Conservation (phyloP, 1,140 invertebrate species). For the Harpegnathos saltator region DNA sequence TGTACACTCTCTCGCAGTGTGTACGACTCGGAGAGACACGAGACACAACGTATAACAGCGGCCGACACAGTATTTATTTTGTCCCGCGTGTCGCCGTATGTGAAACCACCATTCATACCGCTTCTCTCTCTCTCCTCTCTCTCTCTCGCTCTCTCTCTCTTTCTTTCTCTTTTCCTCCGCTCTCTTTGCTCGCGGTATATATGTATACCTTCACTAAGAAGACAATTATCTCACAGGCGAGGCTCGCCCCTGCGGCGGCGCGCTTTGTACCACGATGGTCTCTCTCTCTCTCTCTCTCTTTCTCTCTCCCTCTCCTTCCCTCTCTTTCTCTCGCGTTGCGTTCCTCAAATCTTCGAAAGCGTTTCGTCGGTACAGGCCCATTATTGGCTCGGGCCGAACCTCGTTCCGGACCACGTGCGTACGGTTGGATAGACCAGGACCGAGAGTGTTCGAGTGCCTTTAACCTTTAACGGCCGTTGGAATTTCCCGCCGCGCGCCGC, state of each 20-base stretch:
- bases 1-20: constrained; percentile 26
- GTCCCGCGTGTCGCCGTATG: constrained; percentile 33
- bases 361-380: constrained; percentile 37
- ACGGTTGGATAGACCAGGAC: background rate
- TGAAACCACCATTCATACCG: constrained; percentile 48
- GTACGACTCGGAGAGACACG: constrained; percentile 35
- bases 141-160: too few species aligned
- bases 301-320: too few species aligned
- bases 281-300: constrained; percentile 42
- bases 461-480: background rate
- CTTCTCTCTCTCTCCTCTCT: too few species aligned
- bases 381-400: constrained; percentile 39
- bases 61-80: constrained; percentile 60
- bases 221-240: constrained; percentile 54
- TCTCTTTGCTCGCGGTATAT: constrained; percentile 52
- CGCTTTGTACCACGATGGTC: constrained; percentile 22
- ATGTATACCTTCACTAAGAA: constrained; percentile 55
- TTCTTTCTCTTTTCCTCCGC: background rate
- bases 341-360: constrained; percentile 56
- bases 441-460: background rate
- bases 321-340: background rate
- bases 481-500: background rate
- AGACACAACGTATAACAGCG: constrained; percentile 46
- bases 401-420: background rate
- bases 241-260: constrained; percentile 36